phyloP scores from a whole-genome alignment of 2,797 vertebrate genomes.

The Tauraco hartlaubi region DNA sequence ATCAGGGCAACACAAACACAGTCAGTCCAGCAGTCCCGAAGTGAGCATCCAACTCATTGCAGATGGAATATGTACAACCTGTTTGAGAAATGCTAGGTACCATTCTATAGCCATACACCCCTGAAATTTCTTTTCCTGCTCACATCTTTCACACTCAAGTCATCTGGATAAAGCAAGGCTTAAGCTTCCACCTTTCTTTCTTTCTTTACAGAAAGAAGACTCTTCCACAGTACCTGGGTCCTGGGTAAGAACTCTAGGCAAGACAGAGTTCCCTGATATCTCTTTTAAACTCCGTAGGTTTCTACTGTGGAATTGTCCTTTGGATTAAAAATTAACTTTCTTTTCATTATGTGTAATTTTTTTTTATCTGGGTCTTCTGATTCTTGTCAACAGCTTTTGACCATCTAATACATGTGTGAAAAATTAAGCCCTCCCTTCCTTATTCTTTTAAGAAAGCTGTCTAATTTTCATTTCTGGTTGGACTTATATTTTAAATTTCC shows the following conservation, averaged over 20 bases:
- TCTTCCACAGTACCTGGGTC: slow-evolving; percentile 59
- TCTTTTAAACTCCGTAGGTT: slow-evolving; percentile 33
- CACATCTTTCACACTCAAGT: neutral
- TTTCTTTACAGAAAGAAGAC: slow-evolving; percentile 74
- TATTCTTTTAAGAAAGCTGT: neutral
- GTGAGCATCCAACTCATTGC: neutral
- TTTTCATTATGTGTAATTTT: neutral
- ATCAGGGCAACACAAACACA: neutral
- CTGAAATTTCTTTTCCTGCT: slow-evolving; percentile 19
- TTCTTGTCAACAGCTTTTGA: neutral
- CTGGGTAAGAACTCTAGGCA: slow-evolving; percentile 68
- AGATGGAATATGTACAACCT: neutral
- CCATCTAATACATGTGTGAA: neutral
- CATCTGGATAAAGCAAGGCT: slow-evolving; percentile 45
- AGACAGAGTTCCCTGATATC: slow-evolving; percentile 43
- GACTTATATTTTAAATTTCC: neutral
- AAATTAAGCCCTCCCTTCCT: neutral
- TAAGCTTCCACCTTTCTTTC: slow-evolving; percentile 62
- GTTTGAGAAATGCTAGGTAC: neutral
- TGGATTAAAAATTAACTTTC: neutral
- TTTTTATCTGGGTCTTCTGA: neutral
- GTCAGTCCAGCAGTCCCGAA: neutral
- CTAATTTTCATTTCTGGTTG: neutral
- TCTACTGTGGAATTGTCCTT: slow-evolving; percentile 41
- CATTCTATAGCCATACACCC: neutral